phyloP scores from a whole-genome alignment of 2,113 vertebrate species.

The Alectura lathami region DNA sequence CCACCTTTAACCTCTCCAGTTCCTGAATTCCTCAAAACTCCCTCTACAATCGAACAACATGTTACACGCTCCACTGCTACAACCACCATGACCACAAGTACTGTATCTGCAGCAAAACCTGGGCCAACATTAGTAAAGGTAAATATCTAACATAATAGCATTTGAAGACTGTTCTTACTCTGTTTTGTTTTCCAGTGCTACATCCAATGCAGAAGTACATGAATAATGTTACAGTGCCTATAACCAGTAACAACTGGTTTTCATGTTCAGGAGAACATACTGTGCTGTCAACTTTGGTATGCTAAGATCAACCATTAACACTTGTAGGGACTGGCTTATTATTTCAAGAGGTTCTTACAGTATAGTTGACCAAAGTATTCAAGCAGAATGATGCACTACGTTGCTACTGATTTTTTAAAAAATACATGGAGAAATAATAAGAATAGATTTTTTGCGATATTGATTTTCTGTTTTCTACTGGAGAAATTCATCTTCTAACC shows the following conservation, averaged over 20 bases:
- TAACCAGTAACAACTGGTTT: background rate
- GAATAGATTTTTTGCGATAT: background rate
- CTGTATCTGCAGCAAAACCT: constrained; percentile 80
- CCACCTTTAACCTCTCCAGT: constrained; percentile 77
- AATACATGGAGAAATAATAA: background rate
- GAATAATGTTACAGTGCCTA: background rate
- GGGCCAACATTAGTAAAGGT: constrained; percentile 92
- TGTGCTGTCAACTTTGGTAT: background rate
- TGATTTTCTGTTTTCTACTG: background rate
- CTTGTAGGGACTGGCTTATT: background rate
- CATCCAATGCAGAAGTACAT: background rate
- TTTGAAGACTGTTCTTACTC: background rate
- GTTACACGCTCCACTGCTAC: constrained; percentile 65
- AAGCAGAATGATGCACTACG: background rate
- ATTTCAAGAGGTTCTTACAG: background rate
- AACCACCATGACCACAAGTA: constrained; percentile 64
- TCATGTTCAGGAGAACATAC: background rate
- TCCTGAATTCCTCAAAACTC: constrained; percentile 86
- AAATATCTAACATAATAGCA: background rate
- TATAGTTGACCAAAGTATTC: background rate
- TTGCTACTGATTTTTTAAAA: background rate
- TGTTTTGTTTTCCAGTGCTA: background rate
- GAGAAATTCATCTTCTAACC: background rate
- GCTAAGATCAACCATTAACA: background rate
- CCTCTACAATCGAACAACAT: constrained; percentile 69